Conservation (phyloP, 2,888 invertebrate genomes). For the Trisateles emortualis region DNA sequence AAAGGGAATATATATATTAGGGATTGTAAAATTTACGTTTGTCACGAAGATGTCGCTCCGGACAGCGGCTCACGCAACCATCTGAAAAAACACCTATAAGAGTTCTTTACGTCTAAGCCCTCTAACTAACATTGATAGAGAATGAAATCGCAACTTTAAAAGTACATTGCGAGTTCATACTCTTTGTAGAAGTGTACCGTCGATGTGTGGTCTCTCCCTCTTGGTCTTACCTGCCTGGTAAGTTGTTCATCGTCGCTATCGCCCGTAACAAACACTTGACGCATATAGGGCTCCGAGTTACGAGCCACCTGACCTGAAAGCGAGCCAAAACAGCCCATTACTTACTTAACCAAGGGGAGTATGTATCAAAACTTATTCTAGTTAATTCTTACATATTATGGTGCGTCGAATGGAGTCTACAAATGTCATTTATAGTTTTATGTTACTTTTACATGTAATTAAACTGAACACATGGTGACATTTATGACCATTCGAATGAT, state of each 20-base stretch:
- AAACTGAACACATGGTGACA: constrained; percentile 27
- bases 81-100: constrained; percentile 79
- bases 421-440: constrained; percentile 40
- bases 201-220: constrained; percentile 30
- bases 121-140: constrained; percentile 47
- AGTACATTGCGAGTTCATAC: constrained; percentile 73
- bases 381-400: constrained; percentile 17
- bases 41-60: constrained; percentile 67
- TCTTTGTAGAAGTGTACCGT: constrained; percentile 41
- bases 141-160: constrained; percentile 70
- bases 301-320: constrained; percentile 93
- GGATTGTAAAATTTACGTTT: constrained; percentile 73
- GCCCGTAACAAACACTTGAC: constrained; percentile 96
- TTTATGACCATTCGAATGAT: constrained; percentile 40
- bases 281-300: constrained; percentile 97
- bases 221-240: constrained; percentile 88
- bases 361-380: constrained; percentile 29
- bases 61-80: constrained; percentile 66
- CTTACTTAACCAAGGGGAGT: constrained; percentile 54
- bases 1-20: constrained; percentile 44
- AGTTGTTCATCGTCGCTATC: constrained; percentile 88
- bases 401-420: constrained; percentile 20
- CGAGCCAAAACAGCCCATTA: constrained; percentile 77
- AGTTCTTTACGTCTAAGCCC: constrained; percentile 66
- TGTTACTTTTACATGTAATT: constrained; percentile 18